phyloP scores from a whole-genome alignment of 2,797 vertebrate genomes.

The Ciconia nigra region DNA sequence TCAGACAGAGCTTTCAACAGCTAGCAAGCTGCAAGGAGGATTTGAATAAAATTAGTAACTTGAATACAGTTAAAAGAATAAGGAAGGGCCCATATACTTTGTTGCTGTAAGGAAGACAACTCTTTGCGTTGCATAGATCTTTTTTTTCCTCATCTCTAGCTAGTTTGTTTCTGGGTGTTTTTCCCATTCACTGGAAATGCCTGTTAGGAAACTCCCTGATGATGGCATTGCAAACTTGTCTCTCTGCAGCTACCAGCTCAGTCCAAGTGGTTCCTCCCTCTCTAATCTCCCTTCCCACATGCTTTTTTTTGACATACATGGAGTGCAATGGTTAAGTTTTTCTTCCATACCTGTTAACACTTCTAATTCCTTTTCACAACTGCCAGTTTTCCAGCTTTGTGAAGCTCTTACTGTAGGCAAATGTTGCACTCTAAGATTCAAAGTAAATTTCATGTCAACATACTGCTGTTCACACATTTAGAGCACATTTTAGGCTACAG shows the following conservation, averaged over 20 bases:
- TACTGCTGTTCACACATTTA: not conserved
- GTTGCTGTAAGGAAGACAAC: not conserved
- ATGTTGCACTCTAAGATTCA: not conserved
- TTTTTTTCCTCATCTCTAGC: not conserved
- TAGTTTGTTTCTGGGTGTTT: not conserved
- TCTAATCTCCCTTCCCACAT: not conserved
- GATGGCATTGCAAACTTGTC: not conserved
- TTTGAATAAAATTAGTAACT: not conserved
- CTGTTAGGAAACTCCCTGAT: not conserved
- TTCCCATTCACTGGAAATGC: not conserved
- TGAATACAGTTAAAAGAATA: not conserved
- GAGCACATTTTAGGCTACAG: not conserved
- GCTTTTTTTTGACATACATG: not conserved
- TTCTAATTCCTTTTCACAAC: slow-evolving; percentile 27
- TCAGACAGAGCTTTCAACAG: not conserved
- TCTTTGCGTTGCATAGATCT: not conserved
- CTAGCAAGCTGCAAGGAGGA: not conserved
- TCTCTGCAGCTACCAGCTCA: not conserved
- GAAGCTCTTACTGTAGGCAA: slow-evolving; percentile 14
- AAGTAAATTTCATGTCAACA: not conserved
- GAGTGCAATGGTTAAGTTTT: not conserved
- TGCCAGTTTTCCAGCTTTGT: slow-evolving; percentile 15
- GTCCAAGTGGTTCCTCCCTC: not conserved
- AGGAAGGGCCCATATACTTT: not conserved
- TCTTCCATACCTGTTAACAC: slow-evolving; percentile 3